Evolutionary conservation across 2,113 vertebrate species (phyloP).

Genomic region (Myiagra hebetior): DNA sequence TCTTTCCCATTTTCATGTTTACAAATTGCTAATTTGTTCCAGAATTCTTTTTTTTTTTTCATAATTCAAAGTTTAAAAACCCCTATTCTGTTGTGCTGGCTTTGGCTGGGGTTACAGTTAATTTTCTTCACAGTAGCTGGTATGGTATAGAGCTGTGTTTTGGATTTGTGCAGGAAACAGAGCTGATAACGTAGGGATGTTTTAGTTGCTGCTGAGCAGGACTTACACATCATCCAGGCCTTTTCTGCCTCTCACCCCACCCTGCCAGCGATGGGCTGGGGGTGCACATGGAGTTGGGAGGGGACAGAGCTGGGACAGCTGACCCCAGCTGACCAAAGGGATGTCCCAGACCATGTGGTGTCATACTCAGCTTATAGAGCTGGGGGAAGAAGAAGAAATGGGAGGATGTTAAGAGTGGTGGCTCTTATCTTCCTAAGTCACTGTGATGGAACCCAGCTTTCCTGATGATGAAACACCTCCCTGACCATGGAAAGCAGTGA

Average conservation of each 20-base stretch:
- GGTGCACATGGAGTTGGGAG: background rate
- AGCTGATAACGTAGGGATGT: background rate
- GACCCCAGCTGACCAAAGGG: background rate
- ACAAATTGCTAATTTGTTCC: background rate
- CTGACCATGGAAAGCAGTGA: background rate
- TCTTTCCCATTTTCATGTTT: background rate
- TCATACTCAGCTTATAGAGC: background rate
- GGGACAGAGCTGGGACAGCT: background rate
- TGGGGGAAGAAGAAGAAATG: background rate
- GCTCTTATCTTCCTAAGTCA: background rate
- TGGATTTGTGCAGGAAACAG: background rate
- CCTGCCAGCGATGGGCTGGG: accelerated
- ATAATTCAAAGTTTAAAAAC: background rate
- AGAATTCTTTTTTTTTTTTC: background rate
- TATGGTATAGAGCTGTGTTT: background rate
- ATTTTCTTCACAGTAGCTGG: background rate
- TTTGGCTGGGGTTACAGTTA: background rate
- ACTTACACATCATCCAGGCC: background rate
- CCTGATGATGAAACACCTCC: background rate
- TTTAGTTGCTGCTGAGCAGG: background rate
- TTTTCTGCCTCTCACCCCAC: background rate
- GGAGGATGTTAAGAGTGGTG: background rate
- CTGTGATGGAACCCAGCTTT: background rate
- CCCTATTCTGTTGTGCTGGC: background rate
- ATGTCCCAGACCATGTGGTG: background rate